These are phyloP conservation scores for Heliconius erato DNA, from an alignment of 2,888 invertebrate species.

Conservation along the genomic window DNA sequence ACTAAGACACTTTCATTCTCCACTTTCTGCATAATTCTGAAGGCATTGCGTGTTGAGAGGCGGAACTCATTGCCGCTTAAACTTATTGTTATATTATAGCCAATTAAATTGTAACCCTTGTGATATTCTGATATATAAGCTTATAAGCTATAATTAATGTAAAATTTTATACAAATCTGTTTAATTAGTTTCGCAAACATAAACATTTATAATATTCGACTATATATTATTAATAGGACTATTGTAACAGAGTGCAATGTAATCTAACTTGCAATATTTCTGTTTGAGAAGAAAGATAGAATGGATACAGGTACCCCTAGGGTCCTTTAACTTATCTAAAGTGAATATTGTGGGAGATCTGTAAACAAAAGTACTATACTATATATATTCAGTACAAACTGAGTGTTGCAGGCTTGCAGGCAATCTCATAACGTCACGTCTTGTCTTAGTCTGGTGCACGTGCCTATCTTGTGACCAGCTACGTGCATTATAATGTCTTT, in stretches of 20 bases:
- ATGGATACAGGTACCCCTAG: not conserved
- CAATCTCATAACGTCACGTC: slow-evolving; percentile 16
- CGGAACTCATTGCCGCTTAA: too few species aligned
- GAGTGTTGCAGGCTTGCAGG: not conserved
- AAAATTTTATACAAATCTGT: too few species aligned
- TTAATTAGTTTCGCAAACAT: too few species aligned
- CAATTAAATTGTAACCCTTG: too few species aligned
- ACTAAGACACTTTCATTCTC: too few species aligned
- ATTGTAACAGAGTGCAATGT: not conserved
- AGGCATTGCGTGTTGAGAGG: too few species aligned
- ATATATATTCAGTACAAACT: not conserved
- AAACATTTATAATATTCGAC: too few species aligned
- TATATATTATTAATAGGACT: too few species aligned
- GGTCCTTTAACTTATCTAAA: not conserved
- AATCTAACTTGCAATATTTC: not conserved
- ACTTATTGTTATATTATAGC: too few species aligned
- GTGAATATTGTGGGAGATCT: not conserved
- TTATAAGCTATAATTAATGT: too few species aligned
- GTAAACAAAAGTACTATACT: not conserved
- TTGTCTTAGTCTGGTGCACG: not conserved
- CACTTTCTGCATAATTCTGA: too few species aligned
- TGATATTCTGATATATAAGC: too few species aligned
- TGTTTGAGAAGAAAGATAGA: not conserved
- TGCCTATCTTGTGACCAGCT: not conserved
- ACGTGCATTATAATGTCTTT: not conserved